Evolutionary conservation across 2,113 vertebrate species (phyloP), one percentile per base, ranked within the genome.

Genomic region (Antennarius striatus): DNA sequence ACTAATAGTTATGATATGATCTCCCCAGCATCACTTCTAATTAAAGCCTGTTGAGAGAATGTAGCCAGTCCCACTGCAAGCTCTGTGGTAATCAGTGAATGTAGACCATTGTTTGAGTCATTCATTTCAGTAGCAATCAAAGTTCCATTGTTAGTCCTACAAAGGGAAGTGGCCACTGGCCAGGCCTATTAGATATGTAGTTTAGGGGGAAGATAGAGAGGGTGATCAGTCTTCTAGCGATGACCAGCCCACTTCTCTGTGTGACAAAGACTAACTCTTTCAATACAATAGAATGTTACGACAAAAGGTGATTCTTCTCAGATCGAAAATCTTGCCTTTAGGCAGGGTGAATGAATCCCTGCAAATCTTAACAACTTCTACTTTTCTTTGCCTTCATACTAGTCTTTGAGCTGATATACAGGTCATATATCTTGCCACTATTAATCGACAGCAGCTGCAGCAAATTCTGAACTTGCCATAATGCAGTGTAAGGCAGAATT

Each of bases 1-100:
- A 70, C 82, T 87, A 88, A 88, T 88, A 87, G 84, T 88, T 86
- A 88, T 90, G 88, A 91, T 91, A 90, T 91, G 85, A 91, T 90
- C 89, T 87, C 79, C 88, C 88, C 86, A 74, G 84, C 86, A 90
- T 91, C 86, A 87, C 80, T 81, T 83, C 87, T 83, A 90, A 91
- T 92, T 91, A 91, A 88, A 84, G 80, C 70, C 79, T 29, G 82
- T 75, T 71, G 75, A 28, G 63, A 82, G 85, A 84, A 86, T 85
- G 79, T 59, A 65, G 82, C 68, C 40, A 66, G 48, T 51, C 29
- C 63, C 47, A 58, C 70, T 52, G 30, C 60, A 48, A 73, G 53
- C 66, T 74, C 68, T 16, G 75, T 32, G 40, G 70, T 22, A 50
- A 40, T 62, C 70, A 29, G 49, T 86, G 74, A 91, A 88, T 89